Evolutionary conservation across 2,888 invertebrate species (phyloP), one percentile per base, ranked within the genome.

Genomic region (Hirtodrosophila alboralis): DNA sequence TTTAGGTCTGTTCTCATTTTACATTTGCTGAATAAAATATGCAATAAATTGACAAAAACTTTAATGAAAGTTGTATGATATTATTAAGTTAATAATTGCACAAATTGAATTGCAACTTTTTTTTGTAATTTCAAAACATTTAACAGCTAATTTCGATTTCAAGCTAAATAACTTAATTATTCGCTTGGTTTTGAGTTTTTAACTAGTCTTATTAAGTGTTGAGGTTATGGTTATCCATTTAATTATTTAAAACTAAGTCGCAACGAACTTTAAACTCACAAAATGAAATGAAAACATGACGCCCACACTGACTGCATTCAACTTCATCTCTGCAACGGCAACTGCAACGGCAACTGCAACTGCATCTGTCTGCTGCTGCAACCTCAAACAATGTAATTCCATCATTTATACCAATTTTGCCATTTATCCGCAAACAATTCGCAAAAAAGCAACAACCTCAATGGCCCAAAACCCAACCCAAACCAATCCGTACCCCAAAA

Each of bases 341-440:
- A 26, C 53, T 18, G 36, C 43, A 14, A 41, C 40, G n/a, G 18
- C 45, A 33, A 18, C 45, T 18, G 37, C 30, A 43, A 47, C 43
- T 59, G 31, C 44, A 49, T 27, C 51, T 61, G 54, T 57, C 56
- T 56, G 59, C 49, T 56, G 59, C 49, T 36, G 68, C 71, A 65
- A 71, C 79, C 77, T 62, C 86, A 84, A 83, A 81, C 83, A 83
- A 75, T 86, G 83, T 86, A 84, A 83, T 84, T 86, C 85, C 83
- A 81, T 83, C 87, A 86, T 84, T 83, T 86, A 83, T 75, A 81
- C 79, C 83, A 86, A 84, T 84, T 84, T 85, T 63, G 66, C 64
- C 85, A 85, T 85, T 85, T 85, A 83, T 83, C 79, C 83, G 85
- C 86, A 84, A 78, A 78, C 86, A 75, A 75, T 78, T 70, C 78